Conservation (phyloP, 2,113 vertebrate species). For the Cynopterus brachyotis region DNA sequence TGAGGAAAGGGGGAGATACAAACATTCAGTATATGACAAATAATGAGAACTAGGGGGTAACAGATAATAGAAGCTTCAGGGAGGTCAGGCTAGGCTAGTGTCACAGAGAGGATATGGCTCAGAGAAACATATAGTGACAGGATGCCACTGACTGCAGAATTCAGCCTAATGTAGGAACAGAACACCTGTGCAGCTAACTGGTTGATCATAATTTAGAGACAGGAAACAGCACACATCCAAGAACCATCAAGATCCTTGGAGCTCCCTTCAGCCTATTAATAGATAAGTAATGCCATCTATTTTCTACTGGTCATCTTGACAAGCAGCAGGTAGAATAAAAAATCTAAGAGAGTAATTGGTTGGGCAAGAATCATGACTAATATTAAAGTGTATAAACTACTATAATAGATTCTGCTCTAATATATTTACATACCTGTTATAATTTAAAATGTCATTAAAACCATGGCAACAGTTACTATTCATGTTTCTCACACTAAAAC, state of each 20-base stretch:
- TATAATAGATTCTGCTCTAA: neutral
- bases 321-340: neutral
- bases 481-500: neutral
- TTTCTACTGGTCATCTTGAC: neutral
- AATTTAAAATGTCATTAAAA: neutral
- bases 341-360: neutral
- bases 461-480: neutral
- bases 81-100: neutral
- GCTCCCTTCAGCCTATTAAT: fast-evolving
- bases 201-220: neutral
- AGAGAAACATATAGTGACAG: neutral
- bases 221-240: neutral
- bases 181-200: fast-evolving
- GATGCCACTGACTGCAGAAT: neutral
- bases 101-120: neutral
- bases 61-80: neutral
- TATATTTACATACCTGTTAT: neutral
- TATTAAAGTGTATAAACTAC: neutral
- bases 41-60: neutral
- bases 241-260: neutral
- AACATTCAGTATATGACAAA: neutral
- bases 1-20: fast-evolving
- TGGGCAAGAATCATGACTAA: neutral
- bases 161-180: neutral
- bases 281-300: neutral